phyloP scores from a whole-genome alignment of 1,140 invertebrate genomes.

The Bombus waltoni region DNA sequence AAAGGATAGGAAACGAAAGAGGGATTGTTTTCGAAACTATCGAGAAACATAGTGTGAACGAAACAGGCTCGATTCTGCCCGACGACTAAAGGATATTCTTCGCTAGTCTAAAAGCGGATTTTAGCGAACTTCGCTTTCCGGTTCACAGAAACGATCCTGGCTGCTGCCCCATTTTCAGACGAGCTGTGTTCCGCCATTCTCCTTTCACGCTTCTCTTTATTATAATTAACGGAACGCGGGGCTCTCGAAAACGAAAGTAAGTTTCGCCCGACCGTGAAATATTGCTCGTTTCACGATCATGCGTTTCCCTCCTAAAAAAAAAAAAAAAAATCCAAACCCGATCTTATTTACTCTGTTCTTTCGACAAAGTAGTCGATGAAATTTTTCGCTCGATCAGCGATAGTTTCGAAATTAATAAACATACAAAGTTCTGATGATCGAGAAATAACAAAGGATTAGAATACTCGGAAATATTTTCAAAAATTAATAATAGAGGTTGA shows the following conservation, averaged over 20 bases:
- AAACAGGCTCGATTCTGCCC: slow-evolving; percentile 17
- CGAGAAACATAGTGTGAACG: slow-evolving; percentile 1
- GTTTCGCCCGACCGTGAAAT: slow-evolving; percentile 7
- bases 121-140: slow-evolving; percentile 19
- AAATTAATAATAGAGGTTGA: too few relatives aligned
- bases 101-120: slow-evolving; percentile 27
- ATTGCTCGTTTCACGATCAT: neutral
- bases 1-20: neutral
- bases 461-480: too few relatives aligned
- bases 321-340: too few relatives aligned
- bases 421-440: neutral
- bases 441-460: neutral
- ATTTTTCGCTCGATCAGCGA: too few relatives aligned
- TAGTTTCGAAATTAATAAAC: neutral
- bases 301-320: too few relatives aligned
- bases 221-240: slow-evolving; percentile 40
- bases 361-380: too few relatives aligned
- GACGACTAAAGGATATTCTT: slow-evolving; percentile 13
- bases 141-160: slow-evolving; percentile 7
- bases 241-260: slow-evolving; percentile 35
- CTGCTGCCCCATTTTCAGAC: slow-evolving; percentile 26
- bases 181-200: neutral
- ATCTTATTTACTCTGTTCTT: neutral
- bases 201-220: slow-evolving; percentile 35
- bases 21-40: neutral